Evolutionary conservation across 1,140 invertebrate species (phyloP).

Genomic region (Hetaerina americana): DNA sequence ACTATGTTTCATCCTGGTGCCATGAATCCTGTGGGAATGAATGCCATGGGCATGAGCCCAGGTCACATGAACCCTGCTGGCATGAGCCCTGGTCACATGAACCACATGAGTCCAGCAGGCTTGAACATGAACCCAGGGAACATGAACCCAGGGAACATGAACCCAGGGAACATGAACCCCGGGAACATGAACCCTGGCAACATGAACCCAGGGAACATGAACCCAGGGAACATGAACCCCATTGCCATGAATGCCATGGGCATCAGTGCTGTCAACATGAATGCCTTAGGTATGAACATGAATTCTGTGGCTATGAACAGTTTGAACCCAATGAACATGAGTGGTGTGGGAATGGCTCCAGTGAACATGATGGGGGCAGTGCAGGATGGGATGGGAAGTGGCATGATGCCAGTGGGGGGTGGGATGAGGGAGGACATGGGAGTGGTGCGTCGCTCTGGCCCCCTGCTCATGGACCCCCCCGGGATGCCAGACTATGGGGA

Average conservation of each 20-base stretch:
- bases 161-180: neutral
- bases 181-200: neutral
- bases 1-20: neutral
- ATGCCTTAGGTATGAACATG: neutral
- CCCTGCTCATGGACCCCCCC: neutral
- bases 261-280: neutral
- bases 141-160: neutral
- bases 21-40: neutral
- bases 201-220: neutral
- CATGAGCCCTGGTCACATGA: neutral
- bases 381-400: neutral
- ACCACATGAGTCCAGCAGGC: neutral
- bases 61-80: neutral
- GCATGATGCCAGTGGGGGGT: neutral
- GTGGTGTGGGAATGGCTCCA: too few relatives aligned
- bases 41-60: neutral
- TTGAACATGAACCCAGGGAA: neutral
- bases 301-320: neutral
- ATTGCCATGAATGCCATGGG: neutral
- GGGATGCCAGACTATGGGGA: neutral
- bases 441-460: too few relatives aligned
- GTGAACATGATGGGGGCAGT: neutral
- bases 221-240: neutral
- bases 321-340: neutral
- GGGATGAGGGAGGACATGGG: neutral